Percentiles rank a stretch among this genome's conserved stretches.
Conservation (phyloP, 1,140 invertebrate genomes). For the Sycobia sp. region DNA sequence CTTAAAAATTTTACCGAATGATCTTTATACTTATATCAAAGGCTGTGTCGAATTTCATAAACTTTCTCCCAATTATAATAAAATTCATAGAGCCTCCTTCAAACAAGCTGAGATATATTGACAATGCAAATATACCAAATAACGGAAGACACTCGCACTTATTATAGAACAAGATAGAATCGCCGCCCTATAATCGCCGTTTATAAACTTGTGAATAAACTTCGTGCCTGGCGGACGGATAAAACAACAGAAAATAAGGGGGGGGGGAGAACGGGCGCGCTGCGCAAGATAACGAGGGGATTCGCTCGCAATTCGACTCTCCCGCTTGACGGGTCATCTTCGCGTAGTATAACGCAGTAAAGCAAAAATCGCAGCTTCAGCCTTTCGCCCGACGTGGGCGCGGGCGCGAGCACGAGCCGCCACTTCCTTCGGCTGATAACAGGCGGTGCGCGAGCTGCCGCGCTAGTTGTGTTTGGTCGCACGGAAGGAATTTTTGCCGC, state of each 20-base stretch:
- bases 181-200: not conserved
- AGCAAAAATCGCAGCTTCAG: constrained; percentile 22
- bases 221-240: not conserved
- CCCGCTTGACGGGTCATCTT: constrained; percentile 4
- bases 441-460: constrained; percentile 7
- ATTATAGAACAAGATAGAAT: not conserved
- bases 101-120: not conserved
- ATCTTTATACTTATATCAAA: too few species aligned
- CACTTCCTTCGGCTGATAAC: too few species aligned
- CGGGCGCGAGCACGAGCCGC: too few species aligned
- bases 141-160: not conserved
- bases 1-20: too few species aligned
- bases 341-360: constrained; percentile 5
- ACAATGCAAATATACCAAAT: not conserved
- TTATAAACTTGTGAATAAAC: not conserved
- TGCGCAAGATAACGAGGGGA: constrained; percentile 24
- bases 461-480: constrained; percentile 5
- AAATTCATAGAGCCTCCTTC: too few species aligned
- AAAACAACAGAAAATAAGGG: not conserved
- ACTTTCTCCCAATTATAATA: too few species aligned
- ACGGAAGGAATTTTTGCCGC: constrained; percentile 17
- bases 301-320: not conserved
- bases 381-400: constrained; percentile 9
- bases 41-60: too few species aligned
- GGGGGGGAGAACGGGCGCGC: too few species aligned